Evolutionary conservation across 2,888 invertebrate species (phyloP).

Genomic region (Melanchra persicariae): DNA sequence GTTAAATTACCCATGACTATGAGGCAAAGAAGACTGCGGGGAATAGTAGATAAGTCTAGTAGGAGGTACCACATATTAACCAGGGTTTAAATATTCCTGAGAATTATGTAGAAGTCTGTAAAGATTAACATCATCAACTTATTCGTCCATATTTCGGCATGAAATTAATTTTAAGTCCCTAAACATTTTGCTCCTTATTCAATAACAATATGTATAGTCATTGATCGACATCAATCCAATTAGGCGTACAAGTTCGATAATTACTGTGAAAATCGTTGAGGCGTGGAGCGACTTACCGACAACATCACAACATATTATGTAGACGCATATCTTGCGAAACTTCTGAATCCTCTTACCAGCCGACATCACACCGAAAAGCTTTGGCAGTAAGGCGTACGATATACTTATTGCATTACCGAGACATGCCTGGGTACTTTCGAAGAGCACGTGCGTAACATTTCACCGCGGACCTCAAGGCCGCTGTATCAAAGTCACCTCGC

Average conservation of each 20-base stretch:
- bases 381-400: conserved; percentile 28
- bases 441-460: conserved; percentile 37
- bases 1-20: neutral
- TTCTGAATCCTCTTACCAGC: conserved; percentile 38
- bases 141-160: neutral
- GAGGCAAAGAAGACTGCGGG: too few species aligned
- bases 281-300: neutral
- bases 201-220: conserved; percentile 1
- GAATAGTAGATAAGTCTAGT: too few species aligned
- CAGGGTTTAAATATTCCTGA: neutral
- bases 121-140: neutral
- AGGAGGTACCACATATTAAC: too few species aligned
- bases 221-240: conserved; percentile 24
- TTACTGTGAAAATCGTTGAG: conserved; percentile 25
- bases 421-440: conserved; percentile 22
- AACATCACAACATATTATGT: conserved; percentile 6
- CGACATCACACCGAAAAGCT: conserved; percentile 35
- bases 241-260: conserved; percentile 23
- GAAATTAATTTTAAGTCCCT: neutral
- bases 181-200: neutral
- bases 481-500: conserved; percentile 65
- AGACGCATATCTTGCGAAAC: conserved; percentile 19
- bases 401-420: conserved; percentile 41
- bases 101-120: neutral
- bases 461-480: conserved; percentile 32